These are phyloP conservation scores for Notocelia uddmanniana DNA, from an alignment of 2,888 invertebrate species.

Conservation along the genomic window DNA sequence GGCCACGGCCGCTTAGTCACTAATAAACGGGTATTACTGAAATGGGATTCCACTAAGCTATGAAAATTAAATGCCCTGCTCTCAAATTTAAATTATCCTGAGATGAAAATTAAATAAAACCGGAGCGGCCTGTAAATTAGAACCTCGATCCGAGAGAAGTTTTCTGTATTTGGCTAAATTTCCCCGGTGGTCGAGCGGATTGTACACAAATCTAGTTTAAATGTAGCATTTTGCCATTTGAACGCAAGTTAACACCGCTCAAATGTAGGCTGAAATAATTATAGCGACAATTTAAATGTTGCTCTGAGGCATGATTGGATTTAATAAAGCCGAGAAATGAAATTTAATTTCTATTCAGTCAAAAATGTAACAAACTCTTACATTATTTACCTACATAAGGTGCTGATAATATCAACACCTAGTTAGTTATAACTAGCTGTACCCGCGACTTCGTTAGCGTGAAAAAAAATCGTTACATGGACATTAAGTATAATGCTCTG, in stretches of 20 bases:
- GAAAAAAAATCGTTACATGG: too few relatives aligned
- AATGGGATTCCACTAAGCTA: constrained; percentile 73
- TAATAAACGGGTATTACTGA: constrained; percentile 69
- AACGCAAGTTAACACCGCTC: constrained; percentile 21
- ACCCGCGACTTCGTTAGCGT: too few relatives aligned
- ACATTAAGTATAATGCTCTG: too few relatives aligned
- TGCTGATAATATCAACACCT: constrained; percentile 7
- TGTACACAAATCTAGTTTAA: constrained; percentile 38
- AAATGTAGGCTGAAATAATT: constrained; percentile 26
- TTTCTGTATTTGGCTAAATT: constrained; percentile 60
- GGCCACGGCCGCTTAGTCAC: constrained; percentile 70
- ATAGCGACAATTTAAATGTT: neutral
- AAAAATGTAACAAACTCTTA: neutral
- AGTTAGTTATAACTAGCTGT: too few relatives aligned
- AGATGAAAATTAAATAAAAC: constrained; percentile 73
- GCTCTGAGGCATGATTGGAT: neutral
- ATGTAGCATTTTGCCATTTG: constrained; percentile 36
- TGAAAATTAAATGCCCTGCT: constrained; percentile 72
- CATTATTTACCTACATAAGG: neutral
- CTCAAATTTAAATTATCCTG: constrained; percentile 70
- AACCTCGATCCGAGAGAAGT: constrained; percentile 63
- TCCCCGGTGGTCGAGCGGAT: constrained; percentile 53
- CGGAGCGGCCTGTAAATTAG: constrained; percentile 64
- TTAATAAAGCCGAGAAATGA: neutral
- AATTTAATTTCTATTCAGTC: neutral